Evolutionary conservation across 1,140 invertebrate species (phyloP), one percentile per base, ranked within the genome.

Genomic region (Magallana gigas): DNA sequence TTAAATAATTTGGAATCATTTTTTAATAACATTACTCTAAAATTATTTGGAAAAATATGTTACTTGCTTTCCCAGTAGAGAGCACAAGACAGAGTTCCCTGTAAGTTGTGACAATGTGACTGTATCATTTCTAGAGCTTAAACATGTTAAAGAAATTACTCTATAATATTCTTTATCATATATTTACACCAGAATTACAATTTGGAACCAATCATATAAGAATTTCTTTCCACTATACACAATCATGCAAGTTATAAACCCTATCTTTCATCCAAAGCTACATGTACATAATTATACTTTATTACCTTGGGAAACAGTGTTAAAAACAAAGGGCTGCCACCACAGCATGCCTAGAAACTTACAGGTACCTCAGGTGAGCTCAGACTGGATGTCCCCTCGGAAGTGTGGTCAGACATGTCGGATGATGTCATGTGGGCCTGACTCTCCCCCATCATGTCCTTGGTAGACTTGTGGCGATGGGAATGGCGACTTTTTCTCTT

Each of bases 361-460:
- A 89, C 88, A 76, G 88, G 57, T 84, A 90, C 89, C 62, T 90
- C 89, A 18, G 89, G 89, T 57, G 86, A 89, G 12, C 8, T 23
- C 18, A 56, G 71, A 86, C 88, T 90, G 57, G 88, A 81, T 11
- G 85, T 88, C 62, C 86, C 91, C 56, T 92, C 91, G 5, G 90
- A 91, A 1, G 60, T 84, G 29, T 90, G 87, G 18, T 86, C 89
- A 8, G 90, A 90, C 9, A 80, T 84, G 8, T 89, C 90, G 1
- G 90, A 91, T 9, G 87, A 62, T 29, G 18, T 23, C n/a, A 91
- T 58, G 71, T 88, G 91, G 48, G 64, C 57, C 56, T 86, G 84
- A 57, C 91, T 92, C 18, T 90, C 90, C 14, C 89, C 90, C 8
- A 88, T n/a, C 5, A 68, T 60, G 18, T 88, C 88, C 76, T 90